phyloP scores from a whole-genome alignment of 2,888 invertebrate genomes.

The Apoda limacodes region DNA sequence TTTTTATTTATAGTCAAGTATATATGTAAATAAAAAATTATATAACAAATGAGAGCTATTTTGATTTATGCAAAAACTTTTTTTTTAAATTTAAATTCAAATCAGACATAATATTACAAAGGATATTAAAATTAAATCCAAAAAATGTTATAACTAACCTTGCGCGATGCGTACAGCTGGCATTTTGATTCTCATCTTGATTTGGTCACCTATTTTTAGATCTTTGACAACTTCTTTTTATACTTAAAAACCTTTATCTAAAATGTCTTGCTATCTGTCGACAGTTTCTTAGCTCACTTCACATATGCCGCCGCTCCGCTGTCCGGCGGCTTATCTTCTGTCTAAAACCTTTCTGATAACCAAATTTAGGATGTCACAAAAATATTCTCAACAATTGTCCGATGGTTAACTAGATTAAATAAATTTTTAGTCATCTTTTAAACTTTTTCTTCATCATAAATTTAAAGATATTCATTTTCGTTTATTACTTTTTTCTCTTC shows the following conservation, averaged over 20 bases:
- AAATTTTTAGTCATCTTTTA: conserved; percentile 45
- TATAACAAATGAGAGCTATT: too few species aligned
- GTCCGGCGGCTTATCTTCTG: conserved; percentile 57
- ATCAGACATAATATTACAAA: conserved; percentile 20
- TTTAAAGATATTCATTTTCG: conserved; percentile 20
- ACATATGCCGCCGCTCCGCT: conserved; percentile 63
- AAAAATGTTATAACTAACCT: conserved; percentile 83
- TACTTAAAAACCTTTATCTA: conserved; percentile 53
- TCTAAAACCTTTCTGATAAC: conserved; percentile 52
- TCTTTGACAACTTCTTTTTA: conserved; percentile 54
- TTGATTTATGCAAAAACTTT: too few species aligned
- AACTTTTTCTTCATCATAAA: conserved; percentile 37
- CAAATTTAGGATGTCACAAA: conserved; percentile 44
- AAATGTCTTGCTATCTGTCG: conserved; percentile 41
- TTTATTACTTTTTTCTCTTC: conserved; percentile 62
- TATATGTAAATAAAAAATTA: too few species aligned
- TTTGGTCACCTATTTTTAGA: conserved; percentile 69
- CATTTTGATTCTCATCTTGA: conserved; percentile 98
- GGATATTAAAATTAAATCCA: conserved; percentile 1
- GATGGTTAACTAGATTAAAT: conserved; percentile 37
- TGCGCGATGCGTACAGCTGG: conserved; percentile 96
- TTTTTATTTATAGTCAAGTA: too few species aligned
- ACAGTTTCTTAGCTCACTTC: conserved; percentile 56
- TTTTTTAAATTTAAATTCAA: conserved; percentile 18
- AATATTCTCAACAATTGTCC: conserved; percentile 44